Evolutionary conservation across 2,113 vertebrate species (phyloP).

Genomic region (rabbit (Oryctolagus cuniculus)): mOryCun1.1 NC_091434.1:129100001-129100500

Average conservation of each 20-base stretch:
- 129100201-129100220: constrained; percentile 30
- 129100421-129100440: too few species aligned
- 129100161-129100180: neutral
- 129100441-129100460: too few species aligned
- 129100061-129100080: neutral
- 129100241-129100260: constrained; percentile 33
- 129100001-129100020: neutral
- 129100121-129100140: neutral
- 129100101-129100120: neutral
- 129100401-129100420: neutral
- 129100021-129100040: neutral
- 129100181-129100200: neutral
- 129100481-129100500: too few species aligned
- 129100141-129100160: neutral
- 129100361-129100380: neutral
- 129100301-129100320: neutral
- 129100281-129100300: neutral
- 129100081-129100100: neutral
- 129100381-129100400: neutral
- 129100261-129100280: constrained; percentile 10
- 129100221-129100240: neutral
- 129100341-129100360: neutral
- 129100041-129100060: constrained; percentile 8
- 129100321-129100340: neutral
- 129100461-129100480: too few species aligned